Evolutionary conservation across 2,797 vertebrate genomes (phyloP), one percentile per base, ranked within the genome.

Genomic region (Heliangelus exortis): DNA sequence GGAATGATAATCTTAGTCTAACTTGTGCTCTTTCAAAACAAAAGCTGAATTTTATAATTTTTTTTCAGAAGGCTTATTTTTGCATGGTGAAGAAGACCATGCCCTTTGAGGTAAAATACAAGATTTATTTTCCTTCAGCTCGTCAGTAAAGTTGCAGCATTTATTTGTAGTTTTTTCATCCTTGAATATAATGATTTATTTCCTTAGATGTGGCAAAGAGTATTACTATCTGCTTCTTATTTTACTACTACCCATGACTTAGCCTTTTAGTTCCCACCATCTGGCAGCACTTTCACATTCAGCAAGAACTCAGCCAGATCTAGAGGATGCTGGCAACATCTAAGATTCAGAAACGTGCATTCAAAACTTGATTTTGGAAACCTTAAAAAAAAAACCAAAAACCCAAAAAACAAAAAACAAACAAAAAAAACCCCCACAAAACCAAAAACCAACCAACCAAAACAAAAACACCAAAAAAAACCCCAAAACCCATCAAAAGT

Each of bases 401-500:
- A n/a, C n/a, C n/a, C n/a, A 81, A 34, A 15, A 1, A 0, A 72
- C 47, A 65, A 39, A 45, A 0, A 9, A 9, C 6, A 29, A 48
- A 55, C 50, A 48, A 47, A 54, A 53, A 61, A 23, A 2, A 0
- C 0, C 3, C 7, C 31, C n/a, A n/a, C n/a, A 9, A 62, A 62
- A 75, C 3, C 4, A 53, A 47, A 14, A 47, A 47, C 45, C 16
- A 50, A 50, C 48, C 10, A 25, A 6, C 23, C 23, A 66, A 75
- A 8, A 43, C 16, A 45, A 3, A 4, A 48, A 80, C 33, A 16
- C 47, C 47, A 43, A 50, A 48, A 20, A 50, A 54, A 45, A 0
- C 9, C 12, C 28, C 9, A 7, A 2, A 0, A 0, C 2, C 6
- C 26, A 34, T 20, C 16, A n/a, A 39, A 34, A 10, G 1, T 8